Percentiles rank a stretch among this genome's conserved stretches.
phyloP scores from a whole-genome alignment of 2,797 vertebrate genomes.

The Eidolon dupreanum region DNA sequence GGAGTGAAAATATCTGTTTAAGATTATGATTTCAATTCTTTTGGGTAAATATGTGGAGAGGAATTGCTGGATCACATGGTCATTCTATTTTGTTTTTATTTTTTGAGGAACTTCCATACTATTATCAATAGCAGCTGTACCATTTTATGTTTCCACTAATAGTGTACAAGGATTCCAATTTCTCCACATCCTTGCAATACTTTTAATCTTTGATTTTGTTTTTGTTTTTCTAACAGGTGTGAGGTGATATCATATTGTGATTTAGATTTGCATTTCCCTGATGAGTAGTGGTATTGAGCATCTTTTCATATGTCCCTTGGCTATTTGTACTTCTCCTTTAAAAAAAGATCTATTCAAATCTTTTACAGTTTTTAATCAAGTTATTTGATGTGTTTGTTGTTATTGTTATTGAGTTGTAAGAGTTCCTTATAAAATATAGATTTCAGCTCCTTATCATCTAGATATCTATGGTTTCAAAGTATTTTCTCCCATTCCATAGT shows the following conservation, averaged over 20 bases:
- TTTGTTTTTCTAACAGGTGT: background rate
- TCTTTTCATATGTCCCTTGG: background rate
- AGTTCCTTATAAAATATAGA: background rate
- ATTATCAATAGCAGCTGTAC: background rate
- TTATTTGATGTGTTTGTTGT: background rate
- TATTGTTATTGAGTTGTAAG: background rate
- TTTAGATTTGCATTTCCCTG: background rate
- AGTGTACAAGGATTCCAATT: background rate
- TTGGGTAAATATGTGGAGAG: background rate
- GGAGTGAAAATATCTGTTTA: too few species aligned
- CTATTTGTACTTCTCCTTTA: background rate
- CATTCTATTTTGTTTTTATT: background rate
- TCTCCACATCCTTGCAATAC: background rate
- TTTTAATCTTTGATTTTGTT: background rate
- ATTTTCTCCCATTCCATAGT: background rate
- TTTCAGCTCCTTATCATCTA: background rate
- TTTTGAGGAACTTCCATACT: background rate
- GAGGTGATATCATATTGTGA: background rate
- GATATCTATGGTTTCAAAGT: background rate
- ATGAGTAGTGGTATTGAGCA: background rate
- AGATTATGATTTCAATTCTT: background rate
- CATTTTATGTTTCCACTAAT: background rate
- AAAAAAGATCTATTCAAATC: background rate
- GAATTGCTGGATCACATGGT: background rate
- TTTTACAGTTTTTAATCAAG: background rate